Conservation (phyloP, 2,797 vertebrate genomes). For the Bryconaethiops microstoma region DNA sequence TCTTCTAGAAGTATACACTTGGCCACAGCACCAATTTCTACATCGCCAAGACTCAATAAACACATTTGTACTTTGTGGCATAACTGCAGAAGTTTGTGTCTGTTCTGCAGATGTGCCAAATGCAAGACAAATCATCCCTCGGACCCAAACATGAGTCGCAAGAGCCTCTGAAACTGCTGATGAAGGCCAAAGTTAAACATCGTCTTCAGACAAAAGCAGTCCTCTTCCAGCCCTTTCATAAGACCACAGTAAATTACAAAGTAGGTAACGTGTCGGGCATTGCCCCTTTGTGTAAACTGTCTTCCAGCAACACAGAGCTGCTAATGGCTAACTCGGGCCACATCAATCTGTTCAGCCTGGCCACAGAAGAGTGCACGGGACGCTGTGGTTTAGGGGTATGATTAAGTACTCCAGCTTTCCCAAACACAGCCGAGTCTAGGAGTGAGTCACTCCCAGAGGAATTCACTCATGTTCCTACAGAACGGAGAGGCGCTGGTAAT, state of each 20-base stretch:
- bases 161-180: background rate
- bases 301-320: constrained; percentile 25
- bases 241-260: constrained; percentile 37
- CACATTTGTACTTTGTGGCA: background rate
- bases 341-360: background rate
- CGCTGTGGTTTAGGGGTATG: background rate
- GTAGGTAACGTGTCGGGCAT: background rate
- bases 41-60: background rate
- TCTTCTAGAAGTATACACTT: background rate
- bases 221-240: constrained; percentile 4
- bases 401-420: background rate
- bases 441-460: constrained; percentile 9
- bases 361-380: background rate
- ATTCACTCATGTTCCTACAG: constrained; percentile 19
- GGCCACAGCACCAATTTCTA: background rate
- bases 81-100: background rate
- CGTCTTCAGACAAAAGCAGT: background rate
- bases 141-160: background rate
- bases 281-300: background rate
- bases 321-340: constrained; percentile 28
- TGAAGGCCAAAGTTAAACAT: background rate
- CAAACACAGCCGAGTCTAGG: background rate
- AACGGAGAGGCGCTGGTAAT: background rate
- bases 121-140: background rate
- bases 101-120: background rate